Base-by-base conservation (phyloP, 2,888 invertebrate genomes). In the Dasysyrphus tricinctus region DNA sequence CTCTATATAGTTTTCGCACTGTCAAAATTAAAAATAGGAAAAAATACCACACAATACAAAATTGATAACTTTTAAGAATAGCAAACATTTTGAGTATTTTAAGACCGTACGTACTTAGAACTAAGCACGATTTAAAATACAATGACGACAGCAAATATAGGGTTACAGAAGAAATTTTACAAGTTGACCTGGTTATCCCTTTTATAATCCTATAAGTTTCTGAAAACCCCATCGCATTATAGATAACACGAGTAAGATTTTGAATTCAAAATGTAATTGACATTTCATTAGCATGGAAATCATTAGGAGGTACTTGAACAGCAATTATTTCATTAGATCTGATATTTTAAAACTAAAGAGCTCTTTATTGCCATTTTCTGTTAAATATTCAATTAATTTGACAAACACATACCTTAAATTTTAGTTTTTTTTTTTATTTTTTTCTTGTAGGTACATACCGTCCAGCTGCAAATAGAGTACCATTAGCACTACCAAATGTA, bases 401-500 rank as follows among this genome's bases (percentile, higher is more conserved):
- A 8, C 39, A 61, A 59, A 37, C 61, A 42, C 61, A 39, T 61
- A 61, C 61, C 61, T 61, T 61, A 39, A 24, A 61, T 12, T 24
- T 61, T 7, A 61, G 61, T 49, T 14, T 37, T 34, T 39, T 19
- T 19, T 2, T 7, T 3, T 57, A 76, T 29, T 9, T n/a, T 63
- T 63, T 29, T 8, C 14, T n/a, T 32, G 1, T 11, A 1, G 14
- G 51, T 32, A 67, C 89, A 89, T 91, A 95, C 95, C 98, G 95
- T 92, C 98, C 98, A 88, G 98, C 98, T 29, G 97, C 98, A 92
- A 98, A 98, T 51, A 98, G 94, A 0, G 98, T 98, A 78, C 98
- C 98, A 92, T 98, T 98, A 77, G 98, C 98, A 44, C 98, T 97
- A 69, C 98, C 98, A 92, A 98, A 98, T 1, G 98, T 98, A 88